Conservation (phyloP, 1,140 invertebrate species). For the Drosophila sucinea region DNA sequence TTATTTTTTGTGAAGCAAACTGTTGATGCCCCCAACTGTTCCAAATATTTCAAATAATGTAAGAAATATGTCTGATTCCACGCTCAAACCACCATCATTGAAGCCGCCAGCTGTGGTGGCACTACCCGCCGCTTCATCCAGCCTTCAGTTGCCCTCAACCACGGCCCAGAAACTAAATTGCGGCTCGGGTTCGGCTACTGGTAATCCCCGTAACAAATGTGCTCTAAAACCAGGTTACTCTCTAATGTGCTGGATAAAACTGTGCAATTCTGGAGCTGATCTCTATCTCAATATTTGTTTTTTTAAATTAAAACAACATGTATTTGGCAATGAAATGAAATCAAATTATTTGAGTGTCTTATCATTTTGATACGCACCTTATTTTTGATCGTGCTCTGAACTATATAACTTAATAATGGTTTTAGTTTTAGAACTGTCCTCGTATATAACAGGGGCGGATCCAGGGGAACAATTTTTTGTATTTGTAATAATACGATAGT, state of each 20-base stretch:
- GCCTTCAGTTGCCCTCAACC: constrained; percentile 51
- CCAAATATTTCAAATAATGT: background rate
- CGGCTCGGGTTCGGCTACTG: constrained; percentile 84
- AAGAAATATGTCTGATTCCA: constrained; percentile 64
- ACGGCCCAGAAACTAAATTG: constrained; percentile 41
- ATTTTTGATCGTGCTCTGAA: too few species aligned
- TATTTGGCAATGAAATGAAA: too few species aligned
- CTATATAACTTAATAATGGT: too few species aligned
- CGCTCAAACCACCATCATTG: constrained; percentile 41
- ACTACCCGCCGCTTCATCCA: constrained; percentile 6
- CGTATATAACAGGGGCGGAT: too few species aligned
- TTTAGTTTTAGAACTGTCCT: too few species aligned
- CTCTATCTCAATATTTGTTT: constrained; percentile 78
- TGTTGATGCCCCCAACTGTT: constrained; percentile 3
- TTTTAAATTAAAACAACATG: too few species aligned
- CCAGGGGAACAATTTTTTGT: too few species aligned
- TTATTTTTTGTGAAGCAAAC: constrained; percentile 8
- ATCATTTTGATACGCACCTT: too few species aligned
- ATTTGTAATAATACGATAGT: too few species aligned
- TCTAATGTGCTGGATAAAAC: constrained; percentile 97
- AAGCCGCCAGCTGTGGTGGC: constrained; percentile 31
- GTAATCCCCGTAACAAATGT: constrained; percentile 95
- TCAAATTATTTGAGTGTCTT: too few species aligned
- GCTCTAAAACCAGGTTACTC: constrained; percentile 96
- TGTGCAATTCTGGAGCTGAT: constrained; percentile 93